Conservation (phyloP, 2,888 invertebrate genomes). For the Dryomyza anilis region DNA sequence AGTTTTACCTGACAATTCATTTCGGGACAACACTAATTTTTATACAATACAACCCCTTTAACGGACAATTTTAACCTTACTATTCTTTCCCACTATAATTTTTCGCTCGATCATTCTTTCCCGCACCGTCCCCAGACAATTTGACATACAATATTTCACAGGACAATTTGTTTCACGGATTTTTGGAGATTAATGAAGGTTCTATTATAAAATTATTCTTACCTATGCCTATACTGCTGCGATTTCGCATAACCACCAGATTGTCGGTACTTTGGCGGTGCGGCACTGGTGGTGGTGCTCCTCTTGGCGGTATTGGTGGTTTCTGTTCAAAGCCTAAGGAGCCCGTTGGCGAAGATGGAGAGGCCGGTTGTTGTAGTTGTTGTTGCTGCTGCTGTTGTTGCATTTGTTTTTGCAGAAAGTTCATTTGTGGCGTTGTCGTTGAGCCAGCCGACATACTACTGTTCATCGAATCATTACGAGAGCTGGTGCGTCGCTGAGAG, state of each 20-base stretch:
- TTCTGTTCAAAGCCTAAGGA: constrained; percentile 60
- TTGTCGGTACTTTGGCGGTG: constrained; percentile 59
- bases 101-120: no score
- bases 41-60: no score
- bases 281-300: constrained; percentile 66
- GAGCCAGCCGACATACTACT: constrained; percentile 54
- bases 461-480: constrained; percentile 53
- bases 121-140: no score
- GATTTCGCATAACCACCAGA: constrained; percentile 53
- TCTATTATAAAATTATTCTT: no score
- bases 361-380: constrained; percentile 48
- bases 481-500: constrained; percentile 58
- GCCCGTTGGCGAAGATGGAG: constrained; percentile 52
- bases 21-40: no score
- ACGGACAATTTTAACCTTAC: no score
- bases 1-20: no score
- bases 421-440: constrained; percentile 63
- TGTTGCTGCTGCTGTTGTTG: constrained; percentile 55
- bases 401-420: constrained; percentile 64
- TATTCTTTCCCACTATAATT: no score
- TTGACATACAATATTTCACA: no score
- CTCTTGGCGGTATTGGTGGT: constrained; percentile 67
- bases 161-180: no score
- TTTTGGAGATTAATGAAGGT: no score
- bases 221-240: constrained; percentile 54